A percentile compares a stretch with the other conserved stretches of the same genome.
Evolutionary conservation across 1,140 invertebrate genomes (phyloP).

Genomic region (Bombus sylvicola): DNA sequence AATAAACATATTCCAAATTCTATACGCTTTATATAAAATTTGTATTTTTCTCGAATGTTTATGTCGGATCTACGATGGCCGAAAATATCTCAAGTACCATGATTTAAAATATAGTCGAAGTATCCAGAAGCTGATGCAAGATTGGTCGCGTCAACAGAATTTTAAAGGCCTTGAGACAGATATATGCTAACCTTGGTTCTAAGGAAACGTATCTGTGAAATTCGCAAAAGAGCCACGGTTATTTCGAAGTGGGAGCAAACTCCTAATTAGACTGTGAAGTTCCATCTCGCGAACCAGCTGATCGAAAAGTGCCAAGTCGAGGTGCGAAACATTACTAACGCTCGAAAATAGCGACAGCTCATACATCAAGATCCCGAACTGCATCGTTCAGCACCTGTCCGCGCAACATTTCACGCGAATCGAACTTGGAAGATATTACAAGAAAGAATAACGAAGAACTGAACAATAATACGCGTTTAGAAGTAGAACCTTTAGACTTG

Average conservation of each 20-base stretch:
- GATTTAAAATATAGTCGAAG: not conserved
- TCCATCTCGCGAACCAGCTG: not conserved
- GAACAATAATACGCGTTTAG: too few relatives aligned
- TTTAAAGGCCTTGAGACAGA: not conserved
- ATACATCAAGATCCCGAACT: not conserved
- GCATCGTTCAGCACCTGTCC: not conserved
- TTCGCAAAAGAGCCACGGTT: not conserved
- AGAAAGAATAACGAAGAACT: not conserved
- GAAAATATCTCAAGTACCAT: not conserved
- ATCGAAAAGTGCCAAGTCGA: constrained; percentile 7
- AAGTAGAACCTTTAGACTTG: too few relatives aligned
- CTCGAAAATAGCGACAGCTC: constrained; percentile 3
- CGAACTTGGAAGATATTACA: not conserved
- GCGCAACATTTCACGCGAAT: not conserved
- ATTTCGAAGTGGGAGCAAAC: not conserved
- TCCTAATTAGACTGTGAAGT: constrained; percentile 22
- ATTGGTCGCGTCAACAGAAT: not conserved
- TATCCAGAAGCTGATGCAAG: not conserved
- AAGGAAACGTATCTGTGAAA: not conserved
- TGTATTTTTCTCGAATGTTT: too few relatives aligned
- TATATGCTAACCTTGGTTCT: not conserved
- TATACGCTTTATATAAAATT: too few relatives aligned
- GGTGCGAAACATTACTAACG: not conserved
- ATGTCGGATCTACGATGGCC: not conserved
- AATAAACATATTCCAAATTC: too few relatives aligned